Evolutionary conservation across 2,797 vertebrate genomes (phyloP).

Genomic region (Anguilla anguilla): DNA sequence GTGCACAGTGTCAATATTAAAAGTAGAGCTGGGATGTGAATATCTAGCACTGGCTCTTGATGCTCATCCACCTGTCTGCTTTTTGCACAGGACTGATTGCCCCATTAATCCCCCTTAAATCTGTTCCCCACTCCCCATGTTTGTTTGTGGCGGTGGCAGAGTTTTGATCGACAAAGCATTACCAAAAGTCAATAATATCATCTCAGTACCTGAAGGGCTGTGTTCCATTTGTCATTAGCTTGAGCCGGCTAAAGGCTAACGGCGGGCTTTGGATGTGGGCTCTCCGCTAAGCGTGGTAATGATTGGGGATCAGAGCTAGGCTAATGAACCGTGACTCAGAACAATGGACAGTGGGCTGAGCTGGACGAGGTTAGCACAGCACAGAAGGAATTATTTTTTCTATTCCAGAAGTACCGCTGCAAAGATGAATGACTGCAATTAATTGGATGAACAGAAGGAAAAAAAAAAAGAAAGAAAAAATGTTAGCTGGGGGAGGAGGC

Average conservation of each 20-base stretch:
- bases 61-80: neutral
- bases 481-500: neutral
- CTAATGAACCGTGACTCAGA: constrained; percentile 36
- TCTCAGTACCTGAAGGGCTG: neutral
- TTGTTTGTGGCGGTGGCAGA: neutral
- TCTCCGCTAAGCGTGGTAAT: neutral
- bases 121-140: neutral
- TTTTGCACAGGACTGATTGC: neutral
- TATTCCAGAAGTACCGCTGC: constrained; percentile 32
- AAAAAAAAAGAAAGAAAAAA: neutral
- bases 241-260: neutral
- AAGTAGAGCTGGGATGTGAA: too few species aligned
- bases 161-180: neutral
- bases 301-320: neutral
- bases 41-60: neutral
- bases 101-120: neutral
- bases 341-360: constrained; percentile 21
- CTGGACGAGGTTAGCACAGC: constrained; percentile 23
- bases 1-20: too few species aligned
- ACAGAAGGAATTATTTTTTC: constrained; percentile 18
- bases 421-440: constrained; percentile 30
- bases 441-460: neutral
- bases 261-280: neutral
- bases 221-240: neutral
- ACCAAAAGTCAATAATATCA: neutral